Conservation (phyloP, 2,888 invertebrate genomes). For the Deilephila porcellus region DNA sequence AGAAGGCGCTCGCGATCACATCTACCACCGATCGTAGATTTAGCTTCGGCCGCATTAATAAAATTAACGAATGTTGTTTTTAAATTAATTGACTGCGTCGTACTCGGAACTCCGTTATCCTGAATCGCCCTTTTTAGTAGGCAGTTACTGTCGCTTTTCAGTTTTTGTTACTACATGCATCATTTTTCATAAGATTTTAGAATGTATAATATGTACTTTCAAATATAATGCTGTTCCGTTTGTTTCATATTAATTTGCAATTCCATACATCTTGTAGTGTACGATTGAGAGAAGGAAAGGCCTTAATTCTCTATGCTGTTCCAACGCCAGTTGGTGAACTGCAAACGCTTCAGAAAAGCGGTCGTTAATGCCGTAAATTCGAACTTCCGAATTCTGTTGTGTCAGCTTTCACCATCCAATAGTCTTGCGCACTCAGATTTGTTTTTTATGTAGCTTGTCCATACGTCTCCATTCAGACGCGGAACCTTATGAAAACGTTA, state of each 20-base stretch:
- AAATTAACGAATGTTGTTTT: conserved; percentile 82
- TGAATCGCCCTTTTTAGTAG: conserved; percentile 63
- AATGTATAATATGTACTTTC: too few relatives aligned
- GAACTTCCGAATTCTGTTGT: too few relatives aligned
- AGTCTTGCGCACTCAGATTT: neutral
- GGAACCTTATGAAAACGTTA: neutral
- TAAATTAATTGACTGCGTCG: conserved; percentile 79
- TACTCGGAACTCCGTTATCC: conserved; percentile 75
- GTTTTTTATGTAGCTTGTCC: neutral
- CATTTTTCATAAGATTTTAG: neutral
- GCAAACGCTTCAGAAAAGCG: too few relatives aligned
- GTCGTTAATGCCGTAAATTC: too few relatives aligned
- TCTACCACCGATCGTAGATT: conserved; percentile 79
- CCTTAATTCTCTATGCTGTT: too few relatives aligned
- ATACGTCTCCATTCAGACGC: neutral
- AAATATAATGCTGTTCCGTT: too few relatives aligned
- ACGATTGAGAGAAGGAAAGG: too few relatives aligned
- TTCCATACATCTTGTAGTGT: too few relatives aligned
- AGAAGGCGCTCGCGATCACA: conserved; percentile 79
- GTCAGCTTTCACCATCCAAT: too few relatives aligned
- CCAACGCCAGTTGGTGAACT: too few relatives aligned
- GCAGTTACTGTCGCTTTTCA: neutral
- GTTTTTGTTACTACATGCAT: neutral
- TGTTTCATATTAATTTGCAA: too few relatives aligned
- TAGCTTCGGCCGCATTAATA: conserved; percentile 77